Evolutionary conservation across 2,888 invertebrate species (phyloP), one percentile per base, ranked within the genome.

Genomic region (Auanema sp.): DNA sequence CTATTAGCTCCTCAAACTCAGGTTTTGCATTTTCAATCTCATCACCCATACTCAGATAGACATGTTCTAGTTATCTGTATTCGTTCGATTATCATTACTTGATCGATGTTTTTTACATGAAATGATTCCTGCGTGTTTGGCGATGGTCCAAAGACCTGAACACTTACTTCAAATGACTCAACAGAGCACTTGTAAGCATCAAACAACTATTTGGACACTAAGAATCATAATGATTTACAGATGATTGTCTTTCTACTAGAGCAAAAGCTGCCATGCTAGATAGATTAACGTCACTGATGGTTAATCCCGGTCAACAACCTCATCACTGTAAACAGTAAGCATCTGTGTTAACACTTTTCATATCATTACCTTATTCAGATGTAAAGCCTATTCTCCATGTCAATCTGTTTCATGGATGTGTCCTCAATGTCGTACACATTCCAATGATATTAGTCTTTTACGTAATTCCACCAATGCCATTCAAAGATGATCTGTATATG

Each of bases 41-140:
- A n/a, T n/a, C n/a, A n/a, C n/a, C n/a, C n/a, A n/a, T n/a, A n/a
- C n/a, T n/a, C n/a, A n/a, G 16, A 47, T 21, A 21, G 8, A 47
- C 6, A 16, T 21, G 5, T 47, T 75, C 43, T 62, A 81, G 68
- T 49, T 83, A 42, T 79, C 80, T 5, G 78, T 83, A 2, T 84
- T 83, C 61, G 84, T 83, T 1, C 68, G 81, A n/a, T 65, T 83
- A 0, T 79, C 80, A 1, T 74, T 83, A 10, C 65, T 83, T 40
- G 83, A 83, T 65, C 72, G 83, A 16, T 83, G 83, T 66, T 81
- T 80, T 60, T 71, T 83, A n/a, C 80, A 83, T 59, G 84, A 83
- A 24, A 74, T 83, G 75, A 68, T 83, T 8, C 79, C 79, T 6
- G 67, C 79, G 18, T 83, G 83, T 64, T 69, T 83, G n/a, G 68